These are phyloP conservation scores for Boulengeromyrus knoepffleri DNA, from an alignment of 2,113 vertebrate genomes.

Conservation along the genomic window DNA sequence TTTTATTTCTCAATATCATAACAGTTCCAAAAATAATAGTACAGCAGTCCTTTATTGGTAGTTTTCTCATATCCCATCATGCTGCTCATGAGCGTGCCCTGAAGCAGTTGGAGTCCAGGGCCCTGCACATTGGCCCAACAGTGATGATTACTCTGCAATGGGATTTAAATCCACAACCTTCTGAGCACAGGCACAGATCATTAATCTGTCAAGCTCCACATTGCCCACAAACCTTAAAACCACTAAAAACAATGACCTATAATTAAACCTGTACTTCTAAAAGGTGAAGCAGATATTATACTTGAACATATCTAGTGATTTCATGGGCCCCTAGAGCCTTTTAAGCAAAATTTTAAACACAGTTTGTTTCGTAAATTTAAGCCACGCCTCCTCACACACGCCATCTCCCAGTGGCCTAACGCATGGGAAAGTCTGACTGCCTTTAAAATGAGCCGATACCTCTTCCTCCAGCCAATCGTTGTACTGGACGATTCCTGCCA, in stretches of 20 bases:
- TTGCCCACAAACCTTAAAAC: not conserved
- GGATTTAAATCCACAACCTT: not conserved
- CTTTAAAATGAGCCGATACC: constrained; percentile 49
- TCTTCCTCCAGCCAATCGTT: constrained; percentile 97
- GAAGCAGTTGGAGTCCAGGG: not conserved
- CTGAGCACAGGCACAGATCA: not conserved
- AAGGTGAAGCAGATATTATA: not conserved
- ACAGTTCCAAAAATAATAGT: not conserved
- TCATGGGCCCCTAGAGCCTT: not conserved
- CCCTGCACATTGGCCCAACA: not conserved
- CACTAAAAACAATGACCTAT: not conserved
- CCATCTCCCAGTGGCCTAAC: not conserved
- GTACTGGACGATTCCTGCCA: constrained; percentile 94
- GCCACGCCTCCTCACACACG: not conserved
- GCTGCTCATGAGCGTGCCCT: not conserved
- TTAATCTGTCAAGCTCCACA: not conserved
- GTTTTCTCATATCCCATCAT: not conserved
- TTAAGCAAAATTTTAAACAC: not conserved
- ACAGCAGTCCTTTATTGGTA: not conserved
- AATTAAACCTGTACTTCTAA: not conserved
- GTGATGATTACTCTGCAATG: not conserved
- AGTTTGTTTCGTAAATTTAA: not conserved
- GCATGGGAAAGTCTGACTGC: too few relatives aligned
- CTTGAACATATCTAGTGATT: not conserved
- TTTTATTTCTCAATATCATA: not conserved